phyloP scores from a whole-genome alignment of 2,888 invertebrate genomes.

The Julus scandinavius region DNA sequence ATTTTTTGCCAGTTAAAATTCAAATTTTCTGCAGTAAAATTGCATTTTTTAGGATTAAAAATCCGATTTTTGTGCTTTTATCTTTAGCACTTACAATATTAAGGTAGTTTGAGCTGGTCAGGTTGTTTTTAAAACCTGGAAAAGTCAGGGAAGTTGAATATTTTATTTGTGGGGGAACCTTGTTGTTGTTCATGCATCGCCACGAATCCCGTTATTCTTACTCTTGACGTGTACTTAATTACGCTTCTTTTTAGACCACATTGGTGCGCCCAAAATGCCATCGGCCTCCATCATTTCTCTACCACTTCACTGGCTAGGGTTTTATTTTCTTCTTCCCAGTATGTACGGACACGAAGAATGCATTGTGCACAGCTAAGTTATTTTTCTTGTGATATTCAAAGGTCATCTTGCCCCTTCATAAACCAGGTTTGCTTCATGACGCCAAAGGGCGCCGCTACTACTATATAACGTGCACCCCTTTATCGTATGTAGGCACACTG shows the following conservation, averaged over 20 bases:
- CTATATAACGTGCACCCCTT: constrained; percentile 25
- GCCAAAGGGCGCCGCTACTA: constrained; percentile 20
- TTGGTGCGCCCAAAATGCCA: neutral
- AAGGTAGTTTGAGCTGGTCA: too few relatives aligned
- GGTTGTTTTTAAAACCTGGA: too few relatives aligned
- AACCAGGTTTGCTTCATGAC: constrained; percentile 29
- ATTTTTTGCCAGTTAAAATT: too few relatives aligned
- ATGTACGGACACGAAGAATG: constrained; percentile 34
- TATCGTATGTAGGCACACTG: constrained; percentile 32
- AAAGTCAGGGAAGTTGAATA: too few relatives aligned
- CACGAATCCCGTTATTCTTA: too few relatives aligned
- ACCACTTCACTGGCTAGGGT: constrained; percentile 42
- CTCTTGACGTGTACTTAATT: too few relatives aligned
- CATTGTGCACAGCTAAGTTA: constrained; percentile 35
- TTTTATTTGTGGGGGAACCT: too few relatives aligned
- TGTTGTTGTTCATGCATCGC: too few relatives aligned
- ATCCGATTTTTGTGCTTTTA: too few relatives aligned
- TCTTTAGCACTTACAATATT: too few relatives aligned
- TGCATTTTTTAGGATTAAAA: too few relatives aligned
- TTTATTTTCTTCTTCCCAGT: constrained; percentile 42
- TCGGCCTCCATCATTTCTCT: constrained; percentile 39
- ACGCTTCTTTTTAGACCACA: neutral
- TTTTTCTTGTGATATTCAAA: constrained; percentile 40
- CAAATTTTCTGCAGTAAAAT: too few relatives aligned
- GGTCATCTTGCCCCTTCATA: constrained; percentile 29